Evolutionary conservation across 1,140 invertebrate species (phyloP).

Genomic region (Drosophila ogumai): DNA sequence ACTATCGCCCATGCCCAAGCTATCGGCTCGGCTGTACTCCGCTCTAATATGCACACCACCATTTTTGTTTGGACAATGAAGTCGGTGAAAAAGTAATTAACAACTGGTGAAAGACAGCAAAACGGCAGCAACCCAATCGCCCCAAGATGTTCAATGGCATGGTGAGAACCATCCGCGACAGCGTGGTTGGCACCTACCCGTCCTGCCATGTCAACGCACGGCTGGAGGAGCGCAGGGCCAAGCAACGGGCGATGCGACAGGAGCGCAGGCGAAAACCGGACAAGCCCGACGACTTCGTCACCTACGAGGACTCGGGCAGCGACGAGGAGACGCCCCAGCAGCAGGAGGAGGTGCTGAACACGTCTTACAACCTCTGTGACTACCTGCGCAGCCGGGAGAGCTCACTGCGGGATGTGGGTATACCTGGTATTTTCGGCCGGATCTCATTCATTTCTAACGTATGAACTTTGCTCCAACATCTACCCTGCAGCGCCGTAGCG

Average conservation of each 20-base stretch:
- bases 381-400: constrained; percentile 92
- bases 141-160: constrained; percentile 82
- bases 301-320: constrained; percentile 93
- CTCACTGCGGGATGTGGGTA: constrained; percentile 88
- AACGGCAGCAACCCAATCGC: constrained; percentile 17
- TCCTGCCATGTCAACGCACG: constrained; percentile 89
- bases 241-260: constrained; percentile 88
- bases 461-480: constrained; percentile 14
- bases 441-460: constrained; percentile 10
- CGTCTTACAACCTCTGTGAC: constrained; percentile 94
- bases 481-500: constrained; percentile 86
- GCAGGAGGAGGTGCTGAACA: constrained; percentile 90
- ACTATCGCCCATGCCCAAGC: not conserved
- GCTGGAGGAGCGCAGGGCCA: constrained; percentile 90
- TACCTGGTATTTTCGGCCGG: not conserved
- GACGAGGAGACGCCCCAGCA: constrained; percentile 91
- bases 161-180: constrained; percentile 84
- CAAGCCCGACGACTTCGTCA: constrained; percentile 95
- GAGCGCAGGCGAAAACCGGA: constrained; percentile 92
- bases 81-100: constrained; percentile 29
- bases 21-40: constrained; percentile 4
- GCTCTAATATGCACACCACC: constrained; percentile 48
- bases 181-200: constrained; percentile 88
- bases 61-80: constrained; percentile 73
- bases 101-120: constrained; percentile 21